These are phyloP conservation scores for Acropora tenuis DNA, from an alignment of 64 coral and sea anemone species.

Conservation along the genomic window DNA sequence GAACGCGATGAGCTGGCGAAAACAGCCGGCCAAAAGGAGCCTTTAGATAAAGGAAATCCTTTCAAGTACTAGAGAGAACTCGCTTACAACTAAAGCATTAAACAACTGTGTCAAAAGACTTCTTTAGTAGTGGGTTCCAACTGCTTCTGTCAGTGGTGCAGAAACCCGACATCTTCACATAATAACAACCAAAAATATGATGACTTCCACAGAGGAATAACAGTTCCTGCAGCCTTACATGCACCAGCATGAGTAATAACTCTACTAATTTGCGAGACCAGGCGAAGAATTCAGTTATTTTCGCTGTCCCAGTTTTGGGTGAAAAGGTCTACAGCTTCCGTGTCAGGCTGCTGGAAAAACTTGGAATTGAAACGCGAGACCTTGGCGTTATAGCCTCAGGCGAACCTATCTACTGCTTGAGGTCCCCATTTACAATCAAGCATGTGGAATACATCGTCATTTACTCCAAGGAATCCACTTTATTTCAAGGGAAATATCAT, in stretches of 20 bases:
- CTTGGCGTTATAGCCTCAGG: constrained; percentile 57
- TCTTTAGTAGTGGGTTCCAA: not conserved
- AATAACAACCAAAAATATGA: not conserved
- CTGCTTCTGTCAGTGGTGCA: not conserved
- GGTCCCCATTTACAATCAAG: too few species aligned
- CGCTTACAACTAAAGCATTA: not conserved
- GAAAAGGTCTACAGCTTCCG: constrained; percentile 50
- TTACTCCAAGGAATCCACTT: constrained; percentile 44
- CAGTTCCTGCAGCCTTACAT: too few species aligned
- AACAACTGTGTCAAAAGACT: not conserved
- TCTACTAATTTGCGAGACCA: not conserved
- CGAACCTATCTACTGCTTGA: constrained; percentile 40
- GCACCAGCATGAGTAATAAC: too few species aligned
- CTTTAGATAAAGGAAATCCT: not conserved
- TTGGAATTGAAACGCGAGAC: constrained; percentile 56
- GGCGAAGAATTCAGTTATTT: not conserved
- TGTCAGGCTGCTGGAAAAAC: constrained; percentile 37
- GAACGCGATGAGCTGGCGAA: not conserved
- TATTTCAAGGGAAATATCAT: not conserved
- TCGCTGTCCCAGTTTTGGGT: not conserved
- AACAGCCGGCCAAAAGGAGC: not conserved
- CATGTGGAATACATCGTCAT: not conserved
- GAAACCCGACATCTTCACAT: constrained; percentile 51
- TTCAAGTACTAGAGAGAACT: not conserved
- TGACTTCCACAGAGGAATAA: too few species aligned